Evolutionary conservation across 2,113 vertebrate species (phyloP), one percentile per base, ranked within the genome.

Genomic region (Pogonocichla stellata): DNA sequence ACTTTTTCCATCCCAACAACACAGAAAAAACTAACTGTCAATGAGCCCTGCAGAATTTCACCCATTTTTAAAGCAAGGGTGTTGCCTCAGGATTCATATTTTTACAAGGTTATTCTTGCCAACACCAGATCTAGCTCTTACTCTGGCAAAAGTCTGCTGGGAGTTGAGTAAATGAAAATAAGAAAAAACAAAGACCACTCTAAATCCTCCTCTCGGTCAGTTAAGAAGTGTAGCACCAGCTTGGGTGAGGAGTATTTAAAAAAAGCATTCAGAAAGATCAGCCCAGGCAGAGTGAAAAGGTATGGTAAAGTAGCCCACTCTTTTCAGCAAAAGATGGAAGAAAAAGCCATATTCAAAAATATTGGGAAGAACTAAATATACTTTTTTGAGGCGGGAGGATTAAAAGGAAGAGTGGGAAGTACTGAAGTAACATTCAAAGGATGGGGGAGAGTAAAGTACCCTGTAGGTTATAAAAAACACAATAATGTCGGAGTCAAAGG

Each of bases 381-480:
- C 36, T 43, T 88, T 90, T 77, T 66, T 90, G 93, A 94, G 86
- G 87, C 1, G 6, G 50, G 62, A 29, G 42, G 58, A 82, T 77
- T 80, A 86, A 80, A 15, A 91, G 42, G 58, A 90, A 84, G n/a
- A 87, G 10, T 53, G 47, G 57, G 83, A 93, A 96, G 86, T 90
- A 92, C 33, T 93, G 94, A 97, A 97, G 81, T 81, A 80, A 96
- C 92, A 92, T 96, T 97, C 93, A 97, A 91, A 96, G 72, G 87
- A 45, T 96, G 92, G 71, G 83, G 83, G 88, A 92, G 85, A 95
- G 71, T 97, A 95, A 94, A 96, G 96, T 97, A 97, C 97, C 97
- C 94, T 96, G 96, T 96, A 80, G 94, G 88, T 97, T 96, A 96
- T 94, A 78, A 91, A 96, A 96, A 89, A 75, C 45, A 84, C 34